These are phyloP conservation scores for Athene noctua DNA, from an alignment of 2,113 vertebrate genomes.

Conservation along the genomic window DNA sequence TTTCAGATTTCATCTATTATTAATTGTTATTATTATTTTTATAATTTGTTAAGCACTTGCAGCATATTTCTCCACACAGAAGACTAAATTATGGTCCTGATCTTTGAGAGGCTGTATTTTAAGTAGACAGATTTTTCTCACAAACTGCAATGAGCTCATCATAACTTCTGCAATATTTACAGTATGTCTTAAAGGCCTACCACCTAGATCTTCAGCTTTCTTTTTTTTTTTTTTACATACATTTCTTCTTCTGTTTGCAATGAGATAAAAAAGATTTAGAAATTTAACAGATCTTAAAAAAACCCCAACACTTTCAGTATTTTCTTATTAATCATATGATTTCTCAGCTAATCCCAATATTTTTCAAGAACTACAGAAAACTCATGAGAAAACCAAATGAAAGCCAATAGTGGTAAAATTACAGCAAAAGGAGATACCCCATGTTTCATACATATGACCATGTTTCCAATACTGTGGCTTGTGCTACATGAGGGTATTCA, in stretches of 20 bases:
- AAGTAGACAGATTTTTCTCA: background rate
- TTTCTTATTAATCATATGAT: background rate
- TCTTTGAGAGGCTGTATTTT: constrained; percentile 11
- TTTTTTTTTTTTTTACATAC: background rate
- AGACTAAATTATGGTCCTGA: background rate
- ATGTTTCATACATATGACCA: background rate
- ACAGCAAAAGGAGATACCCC: background rate
- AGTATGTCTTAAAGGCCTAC: background rate
- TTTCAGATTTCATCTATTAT: background rate
- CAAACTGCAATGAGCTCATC: background rate
- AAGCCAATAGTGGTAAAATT: background rate
- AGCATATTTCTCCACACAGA: background rate
- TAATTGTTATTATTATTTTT: constrained; percentile 33
- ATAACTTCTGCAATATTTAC: constrained; percentile 30
- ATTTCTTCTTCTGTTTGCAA: background rate
- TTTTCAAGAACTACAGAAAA: constrained; percentile 2
- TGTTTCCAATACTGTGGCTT: background rate
- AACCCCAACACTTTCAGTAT: background rate
- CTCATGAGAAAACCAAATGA: background rate
- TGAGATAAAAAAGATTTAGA: background rate
- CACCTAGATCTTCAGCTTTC: background rate
- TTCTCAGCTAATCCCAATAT: background rate
- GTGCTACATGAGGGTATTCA: background rate
- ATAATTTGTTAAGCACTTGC: constrained; percentile 29
- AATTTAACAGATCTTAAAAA: background rate